These are phyloP conservation scores for Cephus runcator DNA, from an alignment of 2,888 invertebrate species.

Conservation along the genomic window DNA sequence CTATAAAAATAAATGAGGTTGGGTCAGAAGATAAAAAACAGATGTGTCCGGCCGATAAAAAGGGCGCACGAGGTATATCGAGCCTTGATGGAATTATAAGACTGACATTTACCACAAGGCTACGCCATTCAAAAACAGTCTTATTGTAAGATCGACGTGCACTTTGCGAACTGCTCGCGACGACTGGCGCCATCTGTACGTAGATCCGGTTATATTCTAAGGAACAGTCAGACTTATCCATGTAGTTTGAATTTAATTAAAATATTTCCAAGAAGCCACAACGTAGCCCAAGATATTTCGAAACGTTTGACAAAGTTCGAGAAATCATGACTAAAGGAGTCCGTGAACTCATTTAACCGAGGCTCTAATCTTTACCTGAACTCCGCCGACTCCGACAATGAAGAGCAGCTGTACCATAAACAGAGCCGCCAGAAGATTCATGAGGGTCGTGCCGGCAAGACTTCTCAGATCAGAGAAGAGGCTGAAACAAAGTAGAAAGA, in stretches of 20 bases:
- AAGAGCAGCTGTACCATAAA: constrained; percentile 76
- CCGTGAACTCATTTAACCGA: neutral
- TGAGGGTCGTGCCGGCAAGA: constrained; percentile 74
- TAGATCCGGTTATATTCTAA: neutral
- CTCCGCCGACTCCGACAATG: constrained; percentile 75
- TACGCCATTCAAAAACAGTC: neutral
- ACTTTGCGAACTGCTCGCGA: neutral
- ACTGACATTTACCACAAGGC: neutral
- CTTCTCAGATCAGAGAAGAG: constrained; percentile 76
- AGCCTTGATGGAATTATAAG: neutral
- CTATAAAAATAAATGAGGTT: neutral
- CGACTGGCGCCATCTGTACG: neutral
- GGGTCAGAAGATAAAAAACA: neutral
- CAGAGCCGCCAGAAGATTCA: constrained; percentile 75
- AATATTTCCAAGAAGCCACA: neutral
- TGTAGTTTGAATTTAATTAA: neutral
- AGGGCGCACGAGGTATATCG: neutral
- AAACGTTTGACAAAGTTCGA: neutral
- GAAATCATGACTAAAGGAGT: neutral
- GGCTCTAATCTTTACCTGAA: constrained; percentile 68
- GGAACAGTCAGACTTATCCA: neutral
- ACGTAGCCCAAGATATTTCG: neutral
- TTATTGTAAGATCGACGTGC: neutral
- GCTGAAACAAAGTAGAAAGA: constrained; percentile 66
- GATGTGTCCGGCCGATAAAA: neutral